phyloP scores from a whole-genome alignment of 1,140 invertebrate species.

The Caenorhabditis briggsae region DNA sequence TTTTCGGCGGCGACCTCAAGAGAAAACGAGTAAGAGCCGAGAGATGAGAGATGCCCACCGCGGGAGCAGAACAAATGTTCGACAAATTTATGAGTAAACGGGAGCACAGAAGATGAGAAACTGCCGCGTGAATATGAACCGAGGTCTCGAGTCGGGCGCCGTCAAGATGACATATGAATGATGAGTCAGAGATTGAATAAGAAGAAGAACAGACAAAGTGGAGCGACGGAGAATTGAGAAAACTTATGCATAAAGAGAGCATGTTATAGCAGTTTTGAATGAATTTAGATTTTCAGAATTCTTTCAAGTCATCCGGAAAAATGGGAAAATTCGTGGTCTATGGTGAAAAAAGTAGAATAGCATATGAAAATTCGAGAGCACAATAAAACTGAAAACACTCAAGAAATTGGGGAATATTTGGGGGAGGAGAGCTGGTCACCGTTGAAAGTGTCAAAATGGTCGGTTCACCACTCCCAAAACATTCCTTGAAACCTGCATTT shows the following conservation, averaged over 20 bases:
- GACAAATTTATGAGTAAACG: conserved; percentile 33
- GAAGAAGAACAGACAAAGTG: background rate
- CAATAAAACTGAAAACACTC: no score
- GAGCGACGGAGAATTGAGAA: background rate
- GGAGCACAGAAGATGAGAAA: conserved; percentile 8
- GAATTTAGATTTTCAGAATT: no score
- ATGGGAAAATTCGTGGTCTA: no score
- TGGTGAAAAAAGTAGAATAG: no score
- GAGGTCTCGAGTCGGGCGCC: background rate
- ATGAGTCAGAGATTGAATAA: conserved; percentile 35
- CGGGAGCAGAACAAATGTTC: conserved; percentile 19
- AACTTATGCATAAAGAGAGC: background rate
- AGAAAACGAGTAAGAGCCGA: conserved; percentile 4
- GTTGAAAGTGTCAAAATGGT: conserved; percentile 20
- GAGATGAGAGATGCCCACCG: background rate
- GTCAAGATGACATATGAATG: conserved; percentile 40
- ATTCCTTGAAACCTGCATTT: conserved; percentile 42
- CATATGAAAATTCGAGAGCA: no score
- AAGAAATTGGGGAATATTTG: no score
- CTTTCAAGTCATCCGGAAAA: no score
- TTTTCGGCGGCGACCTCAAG: conserved; percentile 19
- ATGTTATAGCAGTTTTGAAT: no score
- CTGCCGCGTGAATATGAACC: conserved; percentile 42
- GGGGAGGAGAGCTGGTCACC: background rate
- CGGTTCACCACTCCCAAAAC: conserved; percentile 11